These are phyloP conservation scores for Tetramorium simillimum DNA, from an alignment of 1,140 invertebrate genomes.

Conservation along the genomic window DNA sequence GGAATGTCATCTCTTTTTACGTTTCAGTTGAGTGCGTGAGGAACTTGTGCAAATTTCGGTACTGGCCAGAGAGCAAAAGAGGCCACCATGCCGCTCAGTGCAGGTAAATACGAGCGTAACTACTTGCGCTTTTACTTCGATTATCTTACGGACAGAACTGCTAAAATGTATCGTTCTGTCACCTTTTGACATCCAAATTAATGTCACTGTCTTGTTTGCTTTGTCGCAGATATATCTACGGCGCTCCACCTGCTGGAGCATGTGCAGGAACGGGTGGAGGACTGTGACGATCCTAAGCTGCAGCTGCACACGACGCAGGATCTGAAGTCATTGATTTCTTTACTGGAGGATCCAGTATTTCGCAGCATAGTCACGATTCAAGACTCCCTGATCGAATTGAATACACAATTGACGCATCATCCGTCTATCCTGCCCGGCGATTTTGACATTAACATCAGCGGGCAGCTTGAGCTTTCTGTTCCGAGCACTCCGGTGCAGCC, in stretches of 20 bases:
- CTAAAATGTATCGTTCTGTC: neutral
- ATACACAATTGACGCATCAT: constrained; percentile 93
- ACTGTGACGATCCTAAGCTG: constrained; percentile 86
- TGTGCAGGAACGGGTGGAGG: constrained; percentile 87
- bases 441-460: constrained; percentile 94
- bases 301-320: constrained; percentile 92
- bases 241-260: constrained; percentile 88
- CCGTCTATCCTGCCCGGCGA: constrained; percentile 96
- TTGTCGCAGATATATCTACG: constrained; percentile 85
- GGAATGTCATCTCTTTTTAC: neutral
- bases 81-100: constrained; percentile 78
- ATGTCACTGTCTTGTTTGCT: neutral
- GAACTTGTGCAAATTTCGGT: constrained; percentile 30
- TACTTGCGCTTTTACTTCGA: neutral
- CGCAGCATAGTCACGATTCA: constrained; percentile 96
- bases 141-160: neutral
- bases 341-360: constrained; percentile 97
- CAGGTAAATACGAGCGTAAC: constrained; percentile 70
- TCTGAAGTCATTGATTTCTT: constrained; percentile 93
- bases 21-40: constrained; percentile 49
- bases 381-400: constrained; percentile 93
- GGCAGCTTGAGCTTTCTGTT: constrained; percentile 87
- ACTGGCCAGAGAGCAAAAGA: neutral
- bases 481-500: constrained; percentile 83
- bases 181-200: neutral